Evolutionary conservation across 1,140 invertebrate genomes (phyloP).

Genomic region (Pemphigus obesinymphae): DNA sequence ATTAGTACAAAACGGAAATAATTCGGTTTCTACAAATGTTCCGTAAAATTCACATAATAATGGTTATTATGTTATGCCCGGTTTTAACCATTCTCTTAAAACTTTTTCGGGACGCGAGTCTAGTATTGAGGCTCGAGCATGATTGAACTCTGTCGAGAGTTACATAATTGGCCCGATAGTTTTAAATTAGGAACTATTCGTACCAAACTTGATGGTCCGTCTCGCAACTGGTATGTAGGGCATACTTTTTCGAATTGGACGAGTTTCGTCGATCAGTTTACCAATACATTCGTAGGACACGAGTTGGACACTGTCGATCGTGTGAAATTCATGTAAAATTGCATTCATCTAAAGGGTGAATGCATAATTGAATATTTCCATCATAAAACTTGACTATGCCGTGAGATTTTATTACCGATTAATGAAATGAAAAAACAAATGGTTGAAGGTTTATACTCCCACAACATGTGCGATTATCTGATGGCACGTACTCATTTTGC

Average conservation of each 20-base stretch:
- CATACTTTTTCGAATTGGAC: neutral
- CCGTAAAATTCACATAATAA: too few species aligned
- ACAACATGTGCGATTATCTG: neutral
- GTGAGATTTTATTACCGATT: neutral
- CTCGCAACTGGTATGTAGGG: neutral
- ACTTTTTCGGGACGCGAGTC: neutral
- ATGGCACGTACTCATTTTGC: neutral
- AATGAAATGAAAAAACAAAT: neutral
- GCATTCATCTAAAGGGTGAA: neutral
- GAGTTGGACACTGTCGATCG: neutral
- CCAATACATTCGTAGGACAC: neutral
- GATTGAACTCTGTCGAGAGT: neutral
- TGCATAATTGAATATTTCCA: neutral
- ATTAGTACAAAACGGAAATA: too few species aligned
- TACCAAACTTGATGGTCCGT: neutral
- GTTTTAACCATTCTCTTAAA: neutral
- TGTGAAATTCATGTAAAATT: neutral
- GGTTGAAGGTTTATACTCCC: neutral
- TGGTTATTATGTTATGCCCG: neutral
- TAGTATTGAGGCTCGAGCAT: neutral
- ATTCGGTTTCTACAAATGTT: too few species aligned
- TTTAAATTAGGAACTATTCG: neutral
- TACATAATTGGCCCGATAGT: neutral
- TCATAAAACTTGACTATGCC: too few species aligned
- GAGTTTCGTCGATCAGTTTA: neutral